phyloP scores from a whole-genome alignment of 2,113 vertebrate species.

The Sakesphorus luctuosus region DNA sequence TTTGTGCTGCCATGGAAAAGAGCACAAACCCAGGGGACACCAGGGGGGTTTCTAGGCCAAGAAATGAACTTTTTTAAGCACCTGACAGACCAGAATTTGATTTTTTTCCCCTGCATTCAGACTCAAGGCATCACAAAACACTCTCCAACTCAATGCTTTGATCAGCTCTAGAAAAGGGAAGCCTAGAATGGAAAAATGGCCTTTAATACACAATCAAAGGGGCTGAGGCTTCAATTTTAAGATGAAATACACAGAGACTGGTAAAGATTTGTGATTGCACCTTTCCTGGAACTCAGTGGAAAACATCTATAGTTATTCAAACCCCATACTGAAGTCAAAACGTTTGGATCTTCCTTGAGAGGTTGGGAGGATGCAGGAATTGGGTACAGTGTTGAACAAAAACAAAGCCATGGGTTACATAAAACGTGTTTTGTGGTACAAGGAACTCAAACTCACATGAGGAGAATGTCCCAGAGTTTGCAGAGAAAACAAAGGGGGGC shows the following conservation, averaged over 20 bases:
- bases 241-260: rapidly evolving
- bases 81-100: neutral
- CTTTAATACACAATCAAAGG: neutral
- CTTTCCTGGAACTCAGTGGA: neutral
- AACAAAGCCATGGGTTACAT: neutral
- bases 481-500: neutral
- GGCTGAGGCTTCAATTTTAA: neutral
- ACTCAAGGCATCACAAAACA: neutral
- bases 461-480: neutral
- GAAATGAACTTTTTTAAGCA: neutral
- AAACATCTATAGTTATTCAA: neutral
- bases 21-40: neutral
- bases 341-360: neutral
- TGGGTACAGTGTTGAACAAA: neutral
- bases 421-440: neutral
- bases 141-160: neutral
- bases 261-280: neutral
- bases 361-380: neutral
- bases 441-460: neutral
- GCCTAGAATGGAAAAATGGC: neutral
- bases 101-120: neutral
- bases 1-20: neutral
- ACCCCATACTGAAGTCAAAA: neutral
- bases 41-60: neutral
- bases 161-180: neutral